These are phyloP conservation scores for Drosophila neutralis DNA, from an alignment of 2,888 invertebrate species.

Conservation along the genomic window DNA sequence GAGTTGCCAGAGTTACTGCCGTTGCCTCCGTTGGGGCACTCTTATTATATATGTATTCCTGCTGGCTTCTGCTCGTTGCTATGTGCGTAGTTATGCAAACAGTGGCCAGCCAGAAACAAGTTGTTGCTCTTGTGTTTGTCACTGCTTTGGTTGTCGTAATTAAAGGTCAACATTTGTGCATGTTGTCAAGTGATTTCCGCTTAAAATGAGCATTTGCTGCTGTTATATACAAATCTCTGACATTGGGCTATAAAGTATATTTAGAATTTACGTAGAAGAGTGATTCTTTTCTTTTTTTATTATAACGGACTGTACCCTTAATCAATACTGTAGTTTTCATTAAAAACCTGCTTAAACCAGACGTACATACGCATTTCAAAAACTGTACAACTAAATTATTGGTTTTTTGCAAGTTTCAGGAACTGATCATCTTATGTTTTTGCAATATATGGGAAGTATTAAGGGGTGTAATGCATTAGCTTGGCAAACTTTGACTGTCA, in stretches of 20 bases:
- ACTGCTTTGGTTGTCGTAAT: constrained; percentile 73
- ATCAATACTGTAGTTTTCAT: not conserved
- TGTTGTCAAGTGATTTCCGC: constrained; percentile 61
- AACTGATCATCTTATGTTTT: not conserved
- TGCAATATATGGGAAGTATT: not conserved
- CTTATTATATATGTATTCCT: constrained; percentile 49
- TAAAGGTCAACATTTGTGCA: constrained; percentile 82
- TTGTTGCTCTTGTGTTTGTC: constrained; percentile 60
- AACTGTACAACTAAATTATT: not conserved
- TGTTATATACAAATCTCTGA: not conserved
- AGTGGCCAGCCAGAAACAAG: constrained; percentile 73
- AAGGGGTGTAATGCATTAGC: not conserved
- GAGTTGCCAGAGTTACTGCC: constrained; percentile 5
- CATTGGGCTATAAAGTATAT: not conserved
- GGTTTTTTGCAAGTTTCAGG: not conserved
- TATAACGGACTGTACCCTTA: not conserved
- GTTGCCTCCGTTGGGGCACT: constrained; percentile 54
- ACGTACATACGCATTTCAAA: too few species aligned
- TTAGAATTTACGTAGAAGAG: not conserved
- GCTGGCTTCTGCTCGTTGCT: constrained; percentile 48
- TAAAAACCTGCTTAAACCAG: not conserved
- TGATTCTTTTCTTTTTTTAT: not conserved
- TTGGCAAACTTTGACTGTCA: constrained; percentile 3
- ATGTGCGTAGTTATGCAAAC: constrained; percentile 80
- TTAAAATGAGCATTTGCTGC: constrained; percentile 3